Base-by-base conservation (phyloP, 1,140 invertebrate species). In the Olivierus martensii region DNA sequence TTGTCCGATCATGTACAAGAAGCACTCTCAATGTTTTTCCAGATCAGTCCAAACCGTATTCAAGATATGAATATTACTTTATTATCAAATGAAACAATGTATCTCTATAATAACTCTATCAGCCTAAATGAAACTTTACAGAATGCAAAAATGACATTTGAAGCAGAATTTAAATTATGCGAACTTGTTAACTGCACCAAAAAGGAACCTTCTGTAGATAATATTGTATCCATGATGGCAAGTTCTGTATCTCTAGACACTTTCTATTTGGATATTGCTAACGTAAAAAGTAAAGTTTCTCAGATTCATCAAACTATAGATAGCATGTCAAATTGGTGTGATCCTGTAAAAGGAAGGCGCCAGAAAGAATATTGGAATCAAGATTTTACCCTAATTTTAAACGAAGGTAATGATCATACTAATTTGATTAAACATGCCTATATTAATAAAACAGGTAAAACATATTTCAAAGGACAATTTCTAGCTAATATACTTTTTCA, bases 401-500 rank as follows among this genome's bases (percentile, higher is more conserved):
- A 44, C 12, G 35, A 57, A 11, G 22, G 51, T 21, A 11, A 18
- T n/a, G 12, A 12, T 6, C n/a, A 11, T 6, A 28, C n/a, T 11
- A 37, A 45, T 2, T 42, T 21, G 45, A 41, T 53, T 14, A 55
- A 51, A 49, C 44, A 39, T 3, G 41, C 57, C n/a, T 59, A 57
- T 21, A 45, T 59, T 11, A 59, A 59, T 42, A 53, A 49, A 43
- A 59, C 58, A 2, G 43, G 28, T 3, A 53, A 53, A 37, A 54
- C 50, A 43, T 59, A 57, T 17, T 18, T 28, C 1, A 52, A 50
- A 47, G 58, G 58, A 6, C 21, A 51, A 9, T 59, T 57, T 15
- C 22, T 59, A 1, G 58, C 49, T 3, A 49, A 57, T 51, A 59
- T 59, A 36, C 22, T 59, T 3, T 57, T 50, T 15, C 51, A 59